A percentile compares a stretch with the other conserved stretches of the same genome.
These are phyloP conservation scores for Sandelia bainsii DNA, from an alignment of 2,797 vertebrate genomes.

Conservation along the genomic window DNA sequence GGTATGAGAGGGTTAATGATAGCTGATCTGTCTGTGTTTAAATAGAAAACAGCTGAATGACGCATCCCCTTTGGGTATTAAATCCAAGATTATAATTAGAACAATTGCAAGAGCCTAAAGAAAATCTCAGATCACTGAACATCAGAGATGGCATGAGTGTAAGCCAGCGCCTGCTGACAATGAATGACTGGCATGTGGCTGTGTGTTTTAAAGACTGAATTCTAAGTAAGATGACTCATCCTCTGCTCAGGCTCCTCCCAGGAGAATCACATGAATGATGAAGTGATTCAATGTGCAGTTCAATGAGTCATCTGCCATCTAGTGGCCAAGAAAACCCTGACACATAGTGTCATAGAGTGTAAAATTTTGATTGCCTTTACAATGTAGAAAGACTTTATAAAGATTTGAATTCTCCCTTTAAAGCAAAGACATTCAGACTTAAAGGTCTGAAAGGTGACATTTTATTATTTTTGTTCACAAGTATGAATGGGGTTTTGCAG, in stretches of 20 bases:
- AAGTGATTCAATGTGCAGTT: conserved; percentile 33
- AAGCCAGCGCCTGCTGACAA: conserved; percentile 38
- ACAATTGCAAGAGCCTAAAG: conserved; percentile 49
- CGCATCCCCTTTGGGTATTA: conserved; percentile 23
- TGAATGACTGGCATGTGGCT: conserved; percentile 63
- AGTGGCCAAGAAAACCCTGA: conserved; percentile 49
- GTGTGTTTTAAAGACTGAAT: conserved; percentile 64
- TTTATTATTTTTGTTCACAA: conserved; percentile 9
- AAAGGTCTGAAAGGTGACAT: background rate
- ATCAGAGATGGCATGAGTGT: conserved; percentile 54
- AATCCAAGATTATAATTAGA: conserved; percentile 67
- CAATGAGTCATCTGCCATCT: conserved; percentile 66
- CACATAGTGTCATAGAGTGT: background rate
- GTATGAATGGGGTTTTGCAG: background rate
- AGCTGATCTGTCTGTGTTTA: conserved; percentile 9
- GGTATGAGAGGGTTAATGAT: conserved; percentile 6
- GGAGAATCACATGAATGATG: conserved; percentile 54
- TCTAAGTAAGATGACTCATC: conserved; percentile 79
- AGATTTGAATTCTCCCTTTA: background rate
- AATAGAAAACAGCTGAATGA: conserved; percentile 46
- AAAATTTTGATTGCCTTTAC: background rate
- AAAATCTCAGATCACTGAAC: conserved; percentile 48
- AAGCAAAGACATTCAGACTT: background rate
- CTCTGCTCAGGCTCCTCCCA: conserved; percentile 62
- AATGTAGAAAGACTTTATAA: background rate